Base-by-base conservation (phyloP, 2,113 vertebrate genomes). In the Diglossa brunneiventris region DNA sequence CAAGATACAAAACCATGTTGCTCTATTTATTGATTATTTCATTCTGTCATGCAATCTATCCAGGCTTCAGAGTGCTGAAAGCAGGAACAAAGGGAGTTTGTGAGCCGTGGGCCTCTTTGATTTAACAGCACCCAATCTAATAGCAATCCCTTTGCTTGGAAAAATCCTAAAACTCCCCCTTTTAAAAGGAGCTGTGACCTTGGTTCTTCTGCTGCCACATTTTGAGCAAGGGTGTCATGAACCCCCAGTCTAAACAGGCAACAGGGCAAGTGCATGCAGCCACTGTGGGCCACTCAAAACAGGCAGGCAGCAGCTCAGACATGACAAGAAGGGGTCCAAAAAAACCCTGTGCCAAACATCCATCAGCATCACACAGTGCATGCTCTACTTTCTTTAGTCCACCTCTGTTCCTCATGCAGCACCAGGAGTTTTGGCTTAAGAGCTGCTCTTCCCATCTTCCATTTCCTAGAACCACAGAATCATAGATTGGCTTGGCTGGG, bases 1-100 rank as follows among this genome's bases (percentile, higher is more conserved):
- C 94, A 95, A 95, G 94, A 92, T 83, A 96, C 90, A 4, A 78
- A 86, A 67, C 76, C 76, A 26, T 27, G 63, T 74, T 83, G 47
- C 76, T 92, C 64, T 70, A 21, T 76, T 42, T 86, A 95, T 94
- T 77, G 90, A 95, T 95, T 85, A 77, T 91, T 90, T 94, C 31
- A 35, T 59, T 46, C 78, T 49, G 47, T 11, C 68, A 23, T 56
- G 67, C 42, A 49, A 52, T 90, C 69, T 67, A 77, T 63, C 82
- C 82, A 63, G 70, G 59, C 42, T 59, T 69, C 72, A 55, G 72
- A 53, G 35, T 31, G 35, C 31, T 47, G 50, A 46, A 64, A 55
- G 39, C 39, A 55, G 67, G 63, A 87, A 63, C 59, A 55, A 80
- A 68, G 30, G 35, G 49, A 66, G 42, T 49, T 37, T 9, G 22